A percentile compares a stretch with the other conserved stretches of the same genome.
Evolutionary conservation across 2,888 invertebrate genomes (phyloP).

Genomic region (Orthosia gracilis): DNA sequence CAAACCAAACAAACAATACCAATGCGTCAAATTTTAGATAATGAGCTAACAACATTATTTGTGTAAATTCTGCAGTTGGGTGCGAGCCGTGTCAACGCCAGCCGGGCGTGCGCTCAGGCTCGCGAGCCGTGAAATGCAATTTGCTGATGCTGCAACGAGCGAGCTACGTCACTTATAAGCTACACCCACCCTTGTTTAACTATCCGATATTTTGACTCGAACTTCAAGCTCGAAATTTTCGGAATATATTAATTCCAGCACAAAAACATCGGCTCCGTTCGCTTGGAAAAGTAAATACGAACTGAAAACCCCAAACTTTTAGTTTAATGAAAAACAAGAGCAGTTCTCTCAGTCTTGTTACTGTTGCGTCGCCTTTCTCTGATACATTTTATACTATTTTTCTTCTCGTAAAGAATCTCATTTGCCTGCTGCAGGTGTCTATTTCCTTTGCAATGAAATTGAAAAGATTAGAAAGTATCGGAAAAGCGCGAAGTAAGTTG

Average conservation of each 20-base stretch:
- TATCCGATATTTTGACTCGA: slow-evolving; percentile 27
- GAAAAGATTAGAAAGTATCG: slow-evolving; percentile 50
- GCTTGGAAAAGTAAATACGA: slow-evolving; percentile 32
- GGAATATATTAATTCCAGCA: slow-evolving; percentile 11
- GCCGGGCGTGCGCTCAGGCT: slow-evolving; percentile 55
- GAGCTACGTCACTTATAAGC: slow-evolving; percentile 60
- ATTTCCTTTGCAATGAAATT: slow-evolving; percentile 28
- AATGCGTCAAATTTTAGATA: slow-evolving; percentile 16
- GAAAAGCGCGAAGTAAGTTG: slow-evolving; percentile 43
- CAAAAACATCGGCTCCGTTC: slow-evolving; percentile 23
- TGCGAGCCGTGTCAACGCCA: slow-evolving; percentile 47
- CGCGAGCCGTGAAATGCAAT: slow-evolving; percentile 83
- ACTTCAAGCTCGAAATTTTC: slow-evolving; percentile 18
- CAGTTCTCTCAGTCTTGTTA: slow-evolving; percentile 24
- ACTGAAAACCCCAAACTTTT: slow-evolving; percentile 35
- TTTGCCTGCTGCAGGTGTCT: slow-evolving; percentile 49
- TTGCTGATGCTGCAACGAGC: slow-evolving; percentile 75
- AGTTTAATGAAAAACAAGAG: slow-evolving; percentile 40
- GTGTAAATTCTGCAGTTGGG: slow-evolving; percentile 35
- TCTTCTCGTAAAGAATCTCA: slow-evolving; percentile 34
- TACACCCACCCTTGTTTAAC: slow-evolving; percentile 26
- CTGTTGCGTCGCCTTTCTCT: slow-evolving; percentile 16
- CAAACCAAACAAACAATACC: slow-evolving; percentile 2
- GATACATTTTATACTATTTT: slow-evolving; percentile 24
- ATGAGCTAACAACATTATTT: slow-evolving; percentile 22